Evolutionary conservation across 2,797 vertebrate genomes (phyloP), one percentile per base, ranked within the genome.

Genomic region (Sebastes nivosus): DNA sequence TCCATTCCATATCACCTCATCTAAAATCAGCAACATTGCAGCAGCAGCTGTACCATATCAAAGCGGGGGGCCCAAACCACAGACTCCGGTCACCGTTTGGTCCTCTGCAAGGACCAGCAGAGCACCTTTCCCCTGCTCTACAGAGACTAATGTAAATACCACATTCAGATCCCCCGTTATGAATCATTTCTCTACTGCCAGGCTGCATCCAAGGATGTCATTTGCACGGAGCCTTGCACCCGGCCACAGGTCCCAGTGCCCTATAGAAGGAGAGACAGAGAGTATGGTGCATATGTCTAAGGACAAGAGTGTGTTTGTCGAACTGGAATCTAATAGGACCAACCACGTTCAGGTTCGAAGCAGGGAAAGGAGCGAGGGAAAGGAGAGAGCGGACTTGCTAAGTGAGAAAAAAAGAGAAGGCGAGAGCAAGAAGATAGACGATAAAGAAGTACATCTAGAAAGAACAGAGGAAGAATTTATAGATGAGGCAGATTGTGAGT

Each of bases 401-500:
- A 79, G 72, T 52, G 87, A 87, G 72, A 84, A 13, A 52, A 87
- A 88, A 72, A 80, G 83, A 75, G 89, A 89, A 86, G 84, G 77
- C 67, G 81, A 84, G 82, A 83, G 82, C 74, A 24, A 67, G 81
- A 87, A 82, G 88, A 90, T 82, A 90, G 83, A 73, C 55, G 80
- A 87, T 60, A 85, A 78, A 84, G 87, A 78, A 80, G 78, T 74
- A 22, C 84, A 90, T 64, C 77, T 73, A 78, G 87, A 82, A 71
- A 86, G 84, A 86, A 67, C 79, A 83, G 82, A 93, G 79, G 90
- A 95, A 69, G 92, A 90, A 32, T 95, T 94, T 91, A 81, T 96
- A 91, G 95, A 96, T 88, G 95, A 96, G 93, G 81, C 94, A 92
- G 94, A 94, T 75, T 89, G 92, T 93, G 95, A 96, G 84, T 93